phyloP scores from a whole-genome alignment of 2,797 vertebrate species.

The Meda fulgida region DNA sequence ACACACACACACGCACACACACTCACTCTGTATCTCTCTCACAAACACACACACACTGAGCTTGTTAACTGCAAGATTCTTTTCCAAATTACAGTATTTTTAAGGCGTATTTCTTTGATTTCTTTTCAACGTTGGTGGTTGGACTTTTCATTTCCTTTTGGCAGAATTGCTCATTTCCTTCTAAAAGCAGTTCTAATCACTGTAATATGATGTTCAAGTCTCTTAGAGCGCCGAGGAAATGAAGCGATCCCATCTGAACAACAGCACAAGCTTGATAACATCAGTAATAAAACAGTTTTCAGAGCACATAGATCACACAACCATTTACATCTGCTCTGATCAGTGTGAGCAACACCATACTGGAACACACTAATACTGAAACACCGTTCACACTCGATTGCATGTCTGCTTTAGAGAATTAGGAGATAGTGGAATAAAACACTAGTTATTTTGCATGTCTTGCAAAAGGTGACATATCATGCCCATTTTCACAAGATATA shows the following conservation, averaged over 20 bases:
- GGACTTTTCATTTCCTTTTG: conserved; percentile 67
- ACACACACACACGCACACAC: too few species aligned
- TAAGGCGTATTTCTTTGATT: conserved; percentile 21
- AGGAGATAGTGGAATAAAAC: neutral
- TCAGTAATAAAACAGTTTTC: conserved; percentile 67
- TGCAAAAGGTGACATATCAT: too few species aligned
- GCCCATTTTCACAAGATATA: too few species aligned
- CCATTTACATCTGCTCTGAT: neutral
- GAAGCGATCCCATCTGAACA: conserved; percentile 67
- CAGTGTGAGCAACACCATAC: neutral
- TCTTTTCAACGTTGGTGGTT: conserved; percentile 48
- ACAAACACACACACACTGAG: neutral
- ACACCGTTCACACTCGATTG: neutral
- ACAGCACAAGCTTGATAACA: conserved; percentile 60
- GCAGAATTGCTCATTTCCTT: conserved; percentile 69
- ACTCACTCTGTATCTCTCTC: accelerated
- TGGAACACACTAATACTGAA: neutral
- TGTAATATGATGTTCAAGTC: conserved; percentile 63
- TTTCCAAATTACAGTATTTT: neutral
- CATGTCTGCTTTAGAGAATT: neutral
- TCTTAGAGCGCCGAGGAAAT: conserved; percentile 66
- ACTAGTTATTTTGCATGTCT: too few species aligned
- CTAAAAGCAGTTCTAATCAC: conserved; percentile 62
- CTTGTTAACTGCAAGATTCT: neutral
- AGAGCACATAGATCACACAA: conserved; percentile 18